phyloP scores from a whole-genome alignment of 1,140 invertebrate species.

The Theocolax elegans region DNA sequence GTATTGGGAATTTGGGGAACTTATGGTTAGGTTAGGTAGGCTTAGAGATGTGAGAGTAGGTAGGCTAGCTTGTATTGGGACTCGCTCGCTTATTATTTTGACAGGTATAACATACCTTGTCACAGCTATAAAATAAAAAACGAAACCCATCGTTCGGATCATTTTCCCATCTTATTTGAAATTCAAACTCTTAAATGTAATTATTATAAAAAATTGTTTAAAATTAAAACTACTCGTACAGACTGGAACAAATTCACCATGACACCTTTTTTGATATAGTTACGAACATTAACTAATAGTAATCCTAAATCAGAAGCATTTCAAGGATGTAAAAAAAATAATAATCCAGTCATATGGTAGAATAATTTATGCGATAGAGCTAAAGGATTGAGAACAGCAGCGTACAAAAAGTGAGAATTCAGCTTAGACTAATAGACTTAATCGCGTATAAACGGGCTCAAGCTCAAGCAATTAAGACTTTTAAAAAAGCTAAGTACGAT shows the following conservation, averaged over 20 bases:
- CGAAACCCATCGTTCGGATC: background rate
- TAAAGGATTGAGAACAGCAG: background rate
- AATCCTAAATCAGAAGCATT: background rate
- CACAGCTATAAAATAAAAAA: too few species aligned
- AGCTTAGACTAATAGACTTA: background rate
- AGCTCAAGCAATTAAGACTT: background rate
- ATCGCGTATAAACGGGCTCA: constrained; percentile 3
- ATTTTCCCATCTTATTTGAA: background rate
- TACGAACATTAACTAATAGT: background rate
- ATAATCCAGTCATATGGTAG: background rate
- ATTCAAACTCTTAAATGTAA: background rate
- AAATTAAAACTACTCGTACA: constrained; percentile 42
- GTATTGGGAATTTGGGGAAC: too few species aligned
- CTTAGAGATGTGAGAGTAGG: too few species aligned
- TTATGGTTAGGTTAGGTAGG: too few species aligned
- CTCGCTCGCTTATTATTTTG: too few species aligned
- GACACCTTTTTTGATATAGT: background rate
- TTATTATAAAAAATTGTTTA: constrained; percentile 37
- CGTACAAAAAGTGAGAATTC: constrained; percentile 2
- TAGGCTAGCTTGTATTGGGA: too few species aligned
- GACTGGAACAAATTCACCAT: background rate
- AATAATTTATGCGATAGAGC: background rate
- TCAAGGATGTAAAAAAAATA: background rate
- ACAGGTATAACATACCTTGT: too few species aligned
- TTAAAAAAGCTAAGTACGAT: too few species aligned